These are phyloP conservation scores for Lycocerus yunnanus DNA, from an alignment of 2,888 invertebrate species.

Conservation along the genomic window DNA sequence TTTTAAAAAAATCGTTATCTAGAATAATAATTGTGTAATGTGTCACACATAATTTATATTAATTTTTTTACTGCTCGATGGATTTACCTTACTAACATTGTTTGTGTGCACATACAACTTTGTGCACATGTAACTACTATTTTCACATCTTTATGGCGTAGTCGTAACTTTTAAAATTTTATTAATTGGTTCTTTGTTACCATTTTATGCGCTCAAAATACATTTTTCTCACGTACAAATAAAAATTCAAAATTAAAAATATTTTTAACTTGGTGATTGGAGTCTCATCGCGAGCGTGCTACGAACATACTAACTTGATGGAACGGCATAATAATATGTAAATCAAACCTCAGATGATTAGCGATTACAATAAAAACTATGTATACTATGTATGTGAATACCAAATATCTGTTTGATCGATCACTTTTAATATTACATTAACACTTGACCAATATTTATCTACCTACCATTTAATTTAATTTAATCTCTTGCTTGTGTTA, in stretches of 20 bases:
- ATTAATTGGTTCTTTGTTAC: no score
- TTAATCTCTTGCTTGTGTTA: neutral
- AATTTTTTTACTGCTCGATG: neutral
- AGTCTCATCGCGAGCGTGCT: neutral
- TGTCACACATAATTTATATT: neutral
- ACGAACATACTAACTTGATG: neutral
- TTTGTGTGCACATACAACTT: neutral
- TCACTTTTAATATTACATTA: neutral
- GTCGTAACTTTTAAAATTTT: neutral
- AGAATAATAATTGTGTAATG: neutral
- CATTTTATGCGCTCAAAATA: neutral
- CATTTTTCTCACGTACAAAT: neutral
- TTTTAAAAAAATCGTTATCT: slow-evolving; percentile 28
- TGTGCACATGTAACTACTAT: neutral
- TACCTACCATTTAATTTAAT: neutral
- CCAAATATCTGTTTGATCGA: neutral
- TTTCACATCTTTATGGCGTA: neutral
- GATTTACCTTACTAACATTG: neutral
- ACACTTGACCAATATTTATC: neutral
- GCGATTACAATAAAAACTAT: neutral
- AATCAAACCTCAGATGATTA: neutral
- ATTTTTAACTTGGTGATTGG: neutral
- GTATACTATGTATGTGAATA: no score
- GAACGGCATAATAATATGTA: neutral
- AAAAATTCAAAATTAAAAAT: neutral